Evolutionary conservation across 2,113 vertebrate genomes (phyloP).

Genomic region (Dipodomys spectabilis): DNA sequence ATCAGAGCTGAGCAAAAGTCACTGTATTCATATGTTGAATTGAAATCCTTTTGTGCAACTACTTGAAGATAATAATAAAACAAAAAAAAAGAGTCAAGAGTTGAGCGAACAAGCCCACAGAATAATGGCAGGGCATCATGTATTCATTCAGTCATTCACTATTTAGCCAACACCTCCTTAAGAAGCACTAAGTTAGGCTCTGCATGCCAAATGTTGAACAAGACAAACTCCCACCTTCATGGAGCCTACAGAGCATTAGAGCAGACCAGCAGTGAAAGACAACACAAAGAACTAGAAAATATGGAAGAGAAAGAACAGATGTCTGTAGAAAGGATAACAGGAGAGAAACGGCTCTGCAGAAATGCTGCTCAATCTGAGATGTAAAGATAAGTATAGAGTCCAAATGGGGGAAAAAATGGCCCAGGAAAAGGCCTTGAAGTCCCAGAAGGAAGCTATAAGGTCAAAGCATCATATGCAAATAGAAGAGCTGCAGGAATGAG

Average conservation of each 20-base stretch:
- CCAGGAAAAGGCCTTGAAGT: neutral
- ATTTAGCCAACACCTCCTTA: neutral
- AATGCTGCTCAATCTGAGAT: neutral
- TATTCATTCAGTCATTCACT: neutral
- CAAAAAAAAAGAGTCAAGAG: neutral
- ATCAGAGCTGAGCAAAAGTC: too few relatives aligned
- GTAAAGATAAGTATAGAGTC: neutral
- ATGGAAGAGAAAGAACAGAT: neutral
- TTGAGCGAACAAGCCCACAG: neutral
- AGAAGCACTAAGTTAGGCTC: neutral
- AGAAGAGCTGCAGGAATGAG: too few relatives aligned
- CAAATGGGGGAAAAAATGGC: neutral
- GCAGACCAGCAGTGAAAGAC: neutral
- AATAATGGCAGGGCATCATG: neutral
- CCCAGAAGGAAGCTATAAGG: neutral
- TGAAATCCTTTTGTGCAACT: too few relatives aligned
- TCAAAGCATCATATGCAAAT: neutral
- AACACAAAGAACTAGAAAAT: neutral
- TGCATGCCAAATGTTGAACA: rapidly evolving
- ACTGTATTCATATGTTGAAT: too few relatives aligned
- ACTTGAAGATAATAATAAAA: too few relatives aligned
- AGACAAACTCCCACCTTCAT: neutral
- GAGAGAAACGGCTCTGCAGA: neutral
- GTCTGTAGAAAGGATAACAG: neutral
- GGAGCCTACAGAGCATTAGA: neutral